Evolutionary conservation across 2,113 vertebrate genomes (phyloP).

Genomic region (Hemibates koningsi): DNA sequence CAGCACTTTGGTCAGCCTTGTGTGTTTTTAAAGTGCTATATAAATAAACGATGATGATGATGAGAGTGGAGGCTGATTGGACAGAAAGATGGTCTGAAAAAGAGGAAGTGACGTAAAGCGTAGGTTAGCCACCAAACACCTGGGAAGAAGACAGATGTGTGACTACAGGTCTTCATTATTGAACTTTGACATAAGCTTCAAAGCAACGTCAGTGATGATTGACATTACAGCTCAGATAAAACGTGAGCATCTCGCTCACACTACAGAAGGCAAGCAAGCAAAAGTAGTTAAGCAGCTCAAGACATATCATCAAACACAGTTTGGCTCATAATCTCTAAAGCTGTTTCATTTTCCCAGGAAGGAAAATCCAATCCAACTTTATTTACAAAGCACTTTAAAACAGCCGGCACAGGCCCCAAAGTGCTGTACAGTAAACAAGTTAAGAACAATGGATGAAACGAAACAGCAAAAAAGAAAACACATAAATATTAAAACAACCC

Average conservation of each 20-base stretch:
- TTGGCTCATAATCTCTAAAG: not conserved
- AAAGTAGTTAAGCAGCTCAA: not conserved
- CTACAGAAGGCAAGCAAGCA: not conserved
- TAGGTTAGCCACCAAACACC: not conserved
- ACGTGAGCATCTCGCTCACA: not conserved
- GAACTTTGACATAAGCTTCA: accelerated
- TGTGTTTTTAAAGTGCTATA: not conserved
- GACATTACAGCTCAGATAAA: not conserved
- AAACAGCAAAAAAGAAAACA: not conserved
- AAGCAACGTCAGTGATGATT: not conserved
- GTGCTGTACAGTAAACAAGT: not conserved
- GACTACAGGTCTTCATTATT: not conserved
- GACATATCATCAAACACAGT: not conserved
- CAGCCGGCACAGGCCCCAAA: not conserved
- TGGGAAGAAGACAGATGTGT: not conserved
- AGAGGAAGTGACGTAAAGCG: not conserved
- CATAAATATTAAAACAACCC: not conserved
- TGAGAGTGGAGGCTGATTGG: not conserved
- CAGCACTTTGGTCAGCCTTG: not conserved
- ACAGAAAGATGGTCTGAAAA: not conserved
- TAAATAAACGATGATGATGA: not conserved
- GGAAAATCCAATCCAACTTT: not conserved
- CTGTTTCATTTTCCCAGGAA: not conserved
- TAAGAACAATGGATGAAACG: not conserved
- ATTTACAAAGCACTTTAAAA: not conserved